phyloP scores from a whole-genome alignment of 2,797 vertebrate genomes.

The Tamandua tetradactyla region DNA sequence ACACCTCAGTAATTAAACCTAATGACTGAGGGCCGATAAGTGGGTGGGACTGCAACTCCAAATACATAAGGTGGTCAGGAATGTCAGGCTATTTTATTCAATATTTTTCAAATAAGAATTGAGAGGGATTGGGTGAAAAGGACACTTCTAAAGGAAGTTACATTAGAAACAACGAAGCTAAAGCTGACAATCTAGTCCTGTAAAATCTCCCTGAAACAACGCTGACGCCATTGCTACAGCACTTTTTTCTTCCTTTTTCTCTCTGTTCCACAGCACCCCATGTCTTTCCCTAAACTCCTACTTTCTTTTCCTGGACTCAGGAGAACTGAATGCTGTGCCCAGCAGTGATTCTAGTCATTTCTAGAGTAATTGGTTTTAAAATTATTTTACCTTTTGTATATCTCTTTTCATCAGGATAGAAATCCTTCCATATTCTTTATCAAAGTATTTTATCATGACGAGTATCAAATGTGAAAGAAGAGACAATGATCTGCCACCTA shows the following conservation, averaged over 20 bases:
- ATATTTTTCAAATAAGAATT: not conserved
- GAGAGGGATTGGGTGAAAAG: not conserved
- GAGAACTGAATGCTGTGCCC: not conserved
- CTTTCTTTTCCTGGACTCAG: not conserved
- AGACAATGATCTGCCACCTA: not conserved
- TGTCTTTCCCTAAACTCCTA: not conserved
- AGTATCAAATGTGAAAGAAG: not conserved
- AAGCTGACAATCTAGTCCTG: not conserved
- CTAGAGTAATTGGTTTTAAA: not conserved
- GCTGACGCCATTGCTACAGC: rapidly evolving
- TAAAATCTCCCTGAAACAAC: not conserved
- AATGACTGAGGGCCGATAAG: not conserved
- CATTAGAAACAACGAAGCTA: not conserved
- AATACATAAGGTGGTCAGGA: not conserved
- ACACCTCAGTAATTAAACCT: not conserved
- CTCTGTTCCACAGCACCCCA: rapidly evolving
- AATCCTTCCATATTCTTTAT: not conserved
- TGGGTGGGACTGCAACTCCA: not conserved
- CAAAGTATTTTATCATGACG: constrained; percentile 23
- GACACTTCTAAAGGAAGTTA: not conserved
- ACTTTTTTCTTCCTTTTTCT: not conserved
- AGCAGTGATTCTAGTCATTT: not conserved
- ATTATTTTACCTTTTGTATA: not conserved
- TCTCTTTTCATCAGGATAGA: not conserved
- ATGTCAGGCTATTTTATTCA: not conserved